Evolutionary conservation across 2,888 invertebrate species (phyloP).

Genomic region (Agapostemon virescens): DNA sequence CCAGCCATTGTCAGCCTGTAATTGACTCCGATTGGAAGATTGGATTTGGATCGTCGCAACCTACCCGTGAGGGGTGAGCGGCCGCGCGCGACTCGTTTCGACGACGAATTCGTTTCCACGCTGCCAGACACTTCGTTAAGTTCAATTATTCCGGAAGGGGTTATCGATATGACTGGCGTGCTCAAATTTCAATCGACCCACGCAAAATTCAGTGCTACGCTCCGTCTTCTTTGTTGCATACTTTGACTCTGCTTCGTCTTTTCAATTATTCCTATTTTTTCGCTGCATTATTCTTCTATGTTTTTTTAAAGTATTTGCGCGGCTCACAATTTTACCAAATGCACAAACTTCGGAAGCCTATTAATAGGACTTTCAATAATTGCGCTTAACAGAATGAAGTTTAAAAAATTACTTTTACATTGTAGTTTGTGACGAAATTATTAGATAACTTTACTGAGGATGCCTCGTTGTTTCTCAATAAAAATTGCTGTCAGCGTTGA

Average conservation of each 20-base stretch:
- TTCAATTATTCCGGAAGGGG: constrained; percentile 74
- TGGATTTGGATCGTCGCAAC: constrained; percentile 77
- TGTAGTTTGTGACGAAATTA: too few relatives aligned
- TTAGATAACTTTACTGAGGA: too few relatives aligned
- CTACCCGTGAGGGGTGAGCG: constrained; percentile 38
- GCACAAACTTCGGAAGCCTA: background rate
- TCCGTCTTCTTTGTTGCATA: constrained; percentile 6
- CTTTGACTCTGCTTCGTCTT: background rate
- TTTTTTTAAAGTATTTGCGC: background rate
- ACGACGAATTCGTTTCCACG: constrained; percentile 77
- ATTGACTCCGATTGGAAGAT: constrained; percentile 80
- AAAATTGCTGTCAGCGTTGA: too few relatives aligned
- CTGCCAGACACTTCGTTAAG: constrained; percentile 78
- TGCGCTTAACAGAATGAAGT: too few relatives aligned
- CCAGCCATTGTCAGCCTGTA: constrained; percentile 76
- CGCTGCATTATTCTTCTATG: background rate
- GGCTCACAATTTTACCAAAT: background rate
- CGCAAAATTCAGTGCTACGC: constrained; percentile 37
- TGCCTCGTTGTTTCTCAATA: too few relatives aligned
- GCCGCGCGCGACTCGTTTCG: constrained; percentile 63
- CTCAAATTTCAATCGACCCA: constrained; percentile 43
- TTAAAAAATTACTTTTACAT: too few relatives aligned
- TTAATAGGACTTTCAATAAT: too few relatives aligned
- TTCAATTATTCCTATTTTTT: background rate
- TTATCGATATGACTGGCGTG: constrained; percentile 70